Evolutionary conservation across 2,888 invertebrate genomes (phyloP).

Genomic region (Drosophila engyochracea): DNA sequence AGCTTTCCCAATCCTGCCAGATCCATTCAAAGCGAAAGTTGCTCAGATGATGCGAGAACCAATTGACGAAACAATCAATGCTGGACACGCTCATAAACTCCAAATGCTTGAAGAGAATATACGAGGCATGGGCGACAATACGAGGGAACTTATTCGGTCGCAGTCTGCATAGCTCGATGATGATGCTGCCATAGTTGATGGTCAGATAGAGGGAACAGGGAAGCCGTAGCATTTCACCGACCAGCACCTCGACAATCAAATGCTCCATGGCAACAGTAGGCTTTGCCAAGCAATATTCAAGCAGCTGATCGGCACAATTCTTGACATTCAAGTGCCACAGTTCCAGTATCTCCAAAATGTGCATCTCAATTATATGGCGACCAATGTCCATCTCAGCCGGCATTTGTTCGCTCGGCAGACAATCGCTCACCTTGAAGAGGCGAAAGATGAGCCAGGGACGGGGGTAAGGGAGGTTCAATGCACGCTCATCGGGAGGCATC

Average conservation of each 20-base stretch:
- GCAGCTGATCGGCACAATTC: constrained; percentile 95
- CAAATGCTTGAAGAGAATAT: constrained; percentile 96
- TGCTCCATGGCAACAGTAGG: constrained; percentile 97
- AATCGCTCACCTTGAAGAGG: constrained; percentile 99
- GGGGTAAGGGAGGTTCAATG: constrained; percentile 92
- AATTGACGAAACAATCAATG: constrained; percentile 97
- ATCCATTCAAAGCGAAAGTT: constrained; percentile 99
- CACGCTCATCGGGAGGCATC: background rate
- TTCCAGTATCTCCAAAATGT: constrained; percentile 95
- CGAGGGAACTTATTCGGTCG: constrained; percentile 98
- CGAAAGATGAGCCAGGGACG: constrained; percentile 96
- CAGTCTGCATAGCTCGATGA: constrained; percentile 98
- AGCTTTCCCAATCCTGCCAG: constrained; percentile 97
- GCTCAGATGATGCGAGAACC: constrained; percentile 99
- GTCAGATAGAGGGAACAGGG: constrained; percentile 95
- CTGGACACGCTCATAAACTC: constrained; percentile 98
- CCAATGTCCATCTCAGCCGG: constrained; percentile 99
- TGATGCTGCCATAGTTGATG: constrained; percentile 95
- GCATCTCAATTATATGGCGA: constrained; percentile 97
- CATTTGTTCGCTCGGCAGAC: constrained; percentile 93
- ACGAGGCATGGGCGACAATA: constrained; percentile 97
- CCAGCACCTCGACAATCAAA: constrained; percentile 98
- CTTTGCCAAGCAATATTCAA: constrained; percentile 94
- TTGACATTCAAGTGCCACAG: constrained; percentile 94
- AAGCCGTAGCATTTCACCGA: constrained; percentile 96